Conservation (phyloP, 2,113 vertebrate genomes). For the Pachyramphus minor region DNA sequence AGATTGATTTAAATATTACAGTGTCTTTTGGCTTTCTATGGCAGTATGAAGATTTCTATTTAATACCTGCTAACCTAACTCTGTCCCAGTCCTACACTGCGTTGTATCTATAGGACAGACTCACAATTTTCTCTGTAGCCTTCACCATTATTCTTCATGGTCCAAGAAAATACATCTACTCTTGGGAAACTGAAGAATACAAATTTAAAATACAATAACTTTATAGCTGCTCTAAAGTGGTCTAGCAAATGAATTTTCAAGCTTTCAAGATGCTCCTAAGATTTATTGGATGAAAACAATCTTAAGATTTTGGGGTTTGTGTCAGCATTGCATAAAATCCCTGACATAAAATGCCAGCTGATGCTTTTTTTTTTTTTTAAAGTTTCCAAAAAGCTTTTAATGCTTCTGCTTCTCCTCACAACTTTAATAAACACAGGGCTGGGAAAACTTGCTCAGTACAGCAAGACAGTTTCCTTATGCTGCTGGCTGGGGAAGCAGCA, state of each 20-base stretch:
- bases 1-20: constrained; percentile 53
- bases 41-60: constrained; percentile 8
- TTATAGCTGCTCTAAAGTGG: background rate
- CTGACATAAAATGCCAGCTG: background rate
- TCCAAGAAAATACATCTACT: background rate
- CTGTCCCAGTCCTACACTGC: background rate
- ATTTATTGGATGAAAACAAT: background rate
- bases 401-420: background rate
- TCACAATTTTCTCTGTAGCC: background rate
- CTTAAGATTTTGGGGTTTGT: background rate
- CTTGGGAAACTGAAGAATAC: background rate
- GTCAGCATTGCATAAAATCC: background rate
- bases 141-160: background rate
- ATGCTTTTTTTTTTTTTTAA: background rate
- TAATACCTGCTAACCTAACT: background rate
- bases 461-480: background rate
- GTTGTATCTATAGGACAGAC: background rate
- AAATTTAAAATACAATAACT: background rate
- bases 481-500: background rate
- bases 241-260: background rate
- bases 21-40: constrained; percentile 19
- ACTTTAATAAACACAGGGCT: background rate
- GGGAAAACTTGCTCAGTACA: background rate
- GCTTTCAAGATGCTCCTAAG: background rate
- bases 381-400: background rate